Conservation (phyloP, 2,113 vertebrate species). For the Condylura cristata region DNA sequence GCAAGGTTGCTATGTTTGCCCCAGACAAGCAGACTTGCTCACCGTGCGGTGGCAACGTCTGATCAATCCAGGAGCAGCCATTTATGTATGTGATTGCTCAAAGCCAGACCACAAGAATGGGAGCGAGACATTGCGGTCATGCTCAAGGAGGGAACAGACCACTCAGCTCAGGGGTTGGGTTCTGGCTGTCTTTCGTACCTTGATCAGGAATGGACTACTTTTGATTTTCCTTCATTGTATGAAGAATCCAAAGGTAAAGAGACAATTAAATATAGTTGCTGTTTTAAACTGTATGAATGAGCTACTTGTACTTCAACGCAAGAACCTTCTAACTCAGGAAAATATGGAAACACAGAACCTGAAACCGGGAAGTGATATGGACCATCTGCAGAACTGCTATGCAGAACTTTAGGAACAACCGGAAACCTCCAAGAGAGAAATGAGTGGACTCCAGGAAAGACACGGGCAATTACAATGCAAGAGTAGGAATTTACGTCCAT, state of each 20-base stretch:
- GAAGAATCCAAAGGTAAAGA: conserved; percentile 87
- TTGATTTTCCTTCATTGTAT: conserved; percentile 92
- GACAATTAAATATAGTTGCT: conserved; percentile 85
- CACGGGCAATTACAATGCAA: conserved; percentile 96
- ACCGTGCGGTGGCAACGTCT: too few relatives aligned
- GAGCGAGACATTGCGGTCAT: too few relatives aligned
- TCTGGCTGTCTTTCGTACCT: too few relatives aligned
- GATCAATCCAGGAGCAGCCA: too few relatives aligned
- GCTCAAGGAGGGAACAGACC: conserved; percentile 81
- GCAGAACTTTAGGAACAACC: conserved; percentile 95
- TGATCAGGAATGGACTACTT: conserved; percentile 93
- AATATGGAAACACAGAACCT: conserved; percentile 93
- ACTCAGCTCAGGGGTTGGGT: not conserved
- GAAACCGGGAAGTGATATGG: conserved; percentile 92
- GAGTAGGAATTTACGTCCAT: conserved; percentile 94
- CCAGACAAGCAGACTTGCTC: conserved; percentile 64
- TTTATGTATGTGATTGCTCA: too few relatives aligned
- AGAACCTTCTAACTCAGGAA: conserved; percentile 89
- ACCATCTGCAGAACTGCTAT: conserved; percentile 93
- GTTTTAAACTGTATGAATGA: conserved; percentile 94
- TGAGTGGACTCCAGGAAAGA: conserved; percentile 93
- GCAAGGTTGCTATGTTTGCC: not conserved
- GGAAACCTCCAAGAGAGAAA: conserved; percentile 93
- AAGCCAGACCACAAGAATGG: too few relatives aligned
- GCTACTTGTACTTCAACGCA: conserved; percentile 91